phyloP scores from a whole-genome alignment of 2,113 vertebrate genomes.

The Ptilonorhynchus violaceus region DNA sequence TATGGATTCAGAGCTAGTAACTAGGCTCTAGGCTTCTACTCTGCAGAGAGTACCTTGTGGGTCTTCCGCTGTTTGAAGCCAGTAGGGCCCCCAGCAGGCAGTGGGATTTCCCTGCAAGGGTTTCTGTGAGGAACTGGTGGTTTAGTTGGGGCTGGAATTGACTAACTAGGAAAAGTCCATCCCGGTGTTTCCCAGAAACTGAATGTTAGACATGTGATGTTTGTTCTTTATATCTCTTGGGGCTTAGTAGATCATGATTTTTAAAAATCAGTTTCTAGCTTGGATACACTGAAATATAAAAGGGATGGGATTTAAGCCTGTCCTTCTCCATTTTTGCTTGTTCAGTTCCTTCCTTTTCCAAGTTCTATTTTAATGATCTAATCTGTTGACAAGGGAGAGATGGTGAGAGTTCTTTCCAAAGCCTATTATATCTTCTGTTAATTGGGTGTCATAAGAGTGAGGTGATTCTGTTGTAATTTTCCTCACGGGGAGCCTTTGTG shows the following conservation, averaged over 20 bases:
- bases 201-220: neutral
- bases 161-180: neutral
- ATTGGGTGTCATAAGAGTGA: neutral
- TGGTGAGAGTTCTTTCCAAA: neutral
- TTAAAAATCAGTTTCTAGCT: neutral
- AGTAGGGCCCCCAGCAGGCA: neutral
- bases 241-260: neutral
- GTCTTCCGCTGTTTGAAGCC: neutral
- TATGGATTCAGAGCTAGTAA: neutral
- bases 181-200: neutral
- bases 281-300: neutral
- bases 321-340: neutral
- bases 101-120: neutral
- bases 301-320: neutral
- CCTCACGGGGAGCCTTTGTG: neutral
- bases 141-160: neutral
- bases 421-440: neutral
- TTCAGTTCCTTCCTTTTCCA: neutral
- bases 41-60: neutral
- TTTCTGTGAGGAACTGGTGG: neutral
- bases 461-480: neutral
- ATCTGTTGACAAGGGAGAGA: neutral
- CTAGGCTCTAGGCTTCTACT: neutral
- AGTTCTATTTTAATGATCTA: neutral
- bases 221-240: neutral